Base-by-base conservation (phyloP, 2,888 invertebrate species). In the Resseliella maxima region DNA sequence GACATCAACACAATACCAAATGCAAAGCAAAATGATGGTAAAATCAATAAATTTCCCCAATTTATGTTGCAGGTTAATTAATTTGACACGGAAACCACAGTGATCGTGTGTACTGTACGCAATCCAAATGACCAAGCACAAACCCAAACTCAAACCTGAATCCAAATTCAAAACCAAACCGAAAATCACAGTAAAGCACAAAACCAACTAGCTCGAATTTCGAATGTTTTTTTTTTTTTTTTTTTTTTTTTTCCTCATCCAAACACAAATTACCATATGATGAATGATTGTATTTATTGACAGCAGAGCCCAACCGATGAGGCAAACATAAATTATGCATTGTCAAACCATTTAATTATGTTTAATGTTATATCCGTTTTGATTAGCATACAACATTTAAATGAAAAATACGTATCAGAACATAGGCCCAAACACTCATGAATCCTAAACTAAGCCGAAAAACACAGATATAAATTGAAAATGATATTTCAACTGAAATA, bases 301-400 rank as follows among this genome's bases (percentile, higher is more conserved):
- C n/a, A n/a, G n/a, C n/a, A n/a, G n/a, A n/a, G n/a, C n/a, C n/a
- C n/a, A n/a, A n/a, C n/a, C n/a, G 46, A 50, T 18, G 41, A 41
- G 41, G 18, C 46, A 59, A 59, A 59, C 59, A 24, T 24, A 59
- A 59, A 59, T 24, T 59, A 59, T 59, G 59, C 59, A 59, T 59
- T 59, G 59, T 27, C 24, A n/a, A 24, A 59, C 59, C 59, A 59
- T 59, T 59, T 24, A 59, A 59, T 59, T 59, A 59, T 59, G 59
- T 24, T 24, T 24, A 59, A 59, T 24, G 24, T 59, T 24, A 24
- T 59, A 59, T 24, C 59, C 59, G 12, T 59, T 59, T n/a, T 50
- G 50, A 50, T 50, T 50, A 50, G 21, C 50, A 50, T 50, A 21
- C n/a, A 59, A 12, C 24, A 24, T 59, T 24, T n/a, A 59, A 59